Base-by-base conservation (phyloP, 1,140 invertebrate species). In the Drosophila cardini region DNA sequence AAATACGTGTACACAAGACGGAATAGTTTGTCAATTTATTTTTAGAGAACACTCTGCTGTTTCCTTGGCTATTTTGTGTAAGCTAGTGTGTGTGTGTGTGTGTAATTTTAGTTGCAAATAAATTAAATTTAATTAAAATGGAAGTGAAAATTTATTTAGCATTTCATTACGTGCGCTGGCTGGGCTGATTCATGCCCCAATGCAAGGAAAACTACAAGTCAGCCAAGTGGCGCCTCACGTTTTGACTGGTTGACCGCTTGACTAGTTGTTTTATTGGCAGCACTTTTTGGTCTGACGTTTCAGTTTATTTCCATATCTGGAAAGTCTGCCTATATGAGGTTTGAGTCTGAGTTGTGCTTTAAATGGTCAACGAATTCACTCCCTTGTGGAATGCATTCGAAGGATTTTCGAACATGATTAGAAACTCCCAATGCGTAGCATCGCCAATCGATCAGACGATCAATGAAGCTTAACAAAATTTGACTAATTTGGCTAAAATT, bases 61-160 rank as follows among this genome's bases (percentile, higher is more conserved):
- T 71, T 64, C 46, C 50, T 64, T 53, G 57, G 43, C 21, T 30
- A 16, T 68, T 75, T 48, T 61, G 62, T 80, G 21, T 26, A 4
- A n/a, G n/a, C n/a, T n/a, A n/a, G n/a, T 5, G 4, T 4, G 21
- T 21, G 2, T 26, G 21, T 26, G 21, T 26, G 1, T 26, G 78
- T 87, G 76, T 77, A 72, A 80, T 72, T 81, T 83, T 89, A 89
- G 84, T 89, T 80, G 70, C 74, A 78, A 78, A 89, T 89, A 89
- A 89, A 89, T 89, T 89, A 61, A 75, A 89, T 80, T 84, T 89
- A 89, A 89, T 89, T 89, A 80, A 89, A 89, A 78, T 89, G 84
- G 84, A 89, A 89, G 85, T 84, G 80, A 60, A 89, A 89, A 89
- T 89, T 89, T 78, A 89, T 89, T 89, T 73, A 80, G 85, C 85